A percentile compares a stretch with the other conserved stretches of the same genome.
Evolutionary conservation across 1,140 invertebrate species (phyloP).

Genomic region (Philotrypesis tridentata): DNA sequence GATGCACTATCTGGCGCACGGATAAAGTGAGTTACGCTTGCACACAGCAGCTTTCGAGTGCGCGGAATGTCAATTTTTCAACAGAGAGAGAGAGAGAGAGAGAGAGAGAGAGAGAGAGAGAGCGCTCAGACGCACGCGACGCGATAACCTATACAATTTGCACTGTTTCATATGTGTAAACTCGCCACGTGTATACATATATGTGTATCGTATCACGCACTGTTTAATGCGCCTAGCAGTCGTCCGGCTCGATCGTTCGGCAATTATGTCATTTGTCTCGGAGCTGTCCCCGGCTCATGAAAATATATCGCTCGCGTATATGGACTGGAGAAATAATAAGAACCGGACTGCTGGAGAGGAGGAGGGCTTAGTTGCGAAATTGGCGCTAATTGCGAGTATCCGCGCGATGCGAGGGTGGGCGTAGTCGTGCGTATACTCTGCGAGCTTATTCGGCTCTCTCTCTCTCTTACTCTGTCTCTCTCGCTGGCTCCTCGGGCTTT

Average conservation of each 20-base stretch:
- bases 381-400: slow-evolving; percentile 45
- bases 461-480: too few species aligned
- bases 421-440: background rate
- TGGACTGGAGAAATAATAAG: background rate
- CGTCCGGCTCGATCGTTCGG: background rate
- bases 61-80: too few species aligned
- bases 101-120: too few species aligned
- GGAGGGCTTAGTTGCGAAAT: slow-evolving; percentile 11
- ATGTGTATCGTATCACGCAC: too few species aligned
- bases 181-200: too few species aligned
- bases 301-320: background rate
- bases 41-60: too few species aligned
- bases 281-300: background rate
- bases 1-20: background rate
- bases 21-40: background rate
- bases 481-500: background rate
- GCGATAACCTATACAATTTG: too few species aligned
- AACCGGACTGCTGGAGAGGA: background rate
- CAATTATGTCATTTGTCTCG: slow-evolving; percentile 3
- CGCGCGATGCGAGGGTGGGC: background rate
- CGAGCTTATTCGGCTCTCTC: background rate
- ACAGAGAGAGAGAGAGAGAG: too few species aligned
- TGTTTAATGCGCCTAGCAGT: too few species aligned
- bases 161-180: too few species aligned
- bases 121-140: too few species aligned